Evolutionary conservation across 2,113 vertebrate species (phyloP).

Genomic region (Boleophthalmus pectinirostris): DNA sequence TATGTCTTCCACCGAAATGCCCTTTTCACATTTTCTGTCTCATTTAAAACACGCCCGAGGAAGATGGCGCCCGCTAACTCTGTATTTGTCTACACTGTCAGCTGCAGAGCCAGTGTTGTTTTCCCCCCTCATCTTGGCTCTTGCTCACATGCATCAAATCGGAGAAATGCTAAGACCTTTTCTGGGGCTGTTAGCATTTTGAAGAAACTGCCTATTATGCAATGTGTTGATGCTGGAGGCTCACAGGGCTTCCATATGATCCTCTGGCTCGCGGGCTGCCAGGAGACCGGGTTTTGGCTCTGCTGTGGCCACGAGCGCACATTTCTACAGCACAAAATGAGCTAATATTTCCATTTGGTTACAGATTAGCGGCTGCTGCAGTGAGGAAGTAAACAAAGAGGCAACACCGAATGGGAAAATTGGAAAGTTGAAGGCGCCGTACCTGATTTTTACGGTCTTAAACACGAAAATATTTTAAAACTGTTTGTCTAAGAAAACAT

Average conservation of each 20-base stretch:
- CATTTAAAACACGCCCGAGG: not conserved
- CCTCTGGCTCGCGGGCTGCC: constrained; percentile 48
- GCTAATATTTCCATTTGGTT: constrained; percentile 51
- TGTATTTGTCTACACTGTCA: constrained; percentile 24
- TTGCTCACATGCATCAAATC: constrained; percentile 45
- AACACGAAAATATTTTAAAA: no score
- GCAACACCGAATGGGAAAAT: constrained; percentile 4
- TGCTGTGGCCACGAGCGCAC: constrained; percentile 46
- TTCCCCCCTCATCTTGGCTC: constrained; percentile 4
- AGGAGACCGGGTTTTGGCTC: constrained; percentile 42
- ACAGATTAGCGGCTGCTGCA: constrained; percentile 19
- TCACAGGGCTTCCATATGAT: constrained; percentile 46
- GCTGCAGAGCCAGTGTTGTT: constrained; percentile 30
- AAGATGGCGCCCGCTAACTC: constrained; percentile 4
- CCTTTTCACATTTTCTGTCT: constrained; percentile 8
- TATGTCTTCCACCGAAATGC: not conserved
- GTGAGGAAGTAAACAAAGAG: constrained; percentile 26
- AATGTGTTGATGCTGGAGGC: constrained; percentile 68
- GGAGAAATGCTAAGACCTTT: constrained; percentile 70
- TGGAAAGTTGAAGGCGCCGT: not conserved
- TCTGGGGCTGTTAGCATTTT: constrained; percentile 74
- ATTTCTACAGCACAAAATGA: constrained; percentile 27
- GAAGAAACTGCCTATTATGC: constrained; percentile 69
- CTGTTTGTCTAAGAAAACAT: no score
- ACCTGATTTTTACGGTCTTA: no score